Evolutionary conservation across 2,113 vertebrate genomes (phyloP).

Genomic region (Caretta caretta): DNA sequence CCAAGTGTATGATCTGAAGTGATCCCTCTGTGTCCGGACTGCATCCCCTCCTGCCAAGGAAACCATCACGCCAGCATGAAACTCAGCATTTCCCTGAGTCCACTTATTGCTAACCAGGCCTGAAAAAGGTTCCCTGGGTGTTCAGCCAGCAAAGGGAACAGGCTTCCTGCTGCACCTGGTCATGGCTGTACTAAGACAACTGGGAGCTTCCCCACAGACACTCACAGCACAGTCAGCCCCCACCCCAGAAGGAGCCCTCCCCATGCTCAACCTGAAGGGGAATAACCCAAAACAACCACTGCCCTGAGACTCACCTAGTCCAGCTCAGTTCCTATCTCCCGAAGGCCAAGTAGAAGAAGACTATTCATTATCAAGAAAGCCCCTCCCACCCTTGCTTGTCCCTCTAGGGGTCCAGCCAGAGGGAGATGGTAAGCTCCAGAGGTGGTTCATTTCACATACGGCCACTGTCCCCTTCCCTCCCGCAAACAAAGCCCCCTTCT

Average conservation of each 20-base stretch:
- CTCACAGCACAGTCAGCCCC: background rate
- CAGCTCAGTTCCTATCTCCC: background rate
- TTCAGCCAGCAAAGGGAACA: background rate
- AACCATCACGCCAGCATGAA: background rate
- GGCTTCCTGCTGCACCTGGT: background rate
- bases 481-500: background rate
- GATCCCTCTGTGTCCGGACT: background rate
- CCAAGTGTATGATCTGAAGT: background rate
- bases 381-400: background rate
- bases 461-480: background rate
- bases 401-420: background rate
- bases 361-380: background rate
- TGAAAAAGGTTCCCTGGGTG: background rate
- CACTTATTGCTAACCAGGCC: background rate
- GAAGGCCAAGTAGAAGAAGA: background rate
- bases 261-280: background rate
- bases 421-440: background rate
- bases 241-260: background rate
- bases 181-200: background rate
- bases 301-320: background rate
- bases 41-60: background rate
- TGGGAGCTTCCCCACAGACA: background rate
- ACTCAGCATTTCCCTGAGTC: background rate
- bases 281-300: background rate
- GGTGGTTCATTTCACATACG: background rate